Percentiles rank a stretch among this genome's conserved stretches.
phyloP scores from a whole-genome alignment of 1,140 invertebrate genomes.

The Lethrus apterus region DNA sequence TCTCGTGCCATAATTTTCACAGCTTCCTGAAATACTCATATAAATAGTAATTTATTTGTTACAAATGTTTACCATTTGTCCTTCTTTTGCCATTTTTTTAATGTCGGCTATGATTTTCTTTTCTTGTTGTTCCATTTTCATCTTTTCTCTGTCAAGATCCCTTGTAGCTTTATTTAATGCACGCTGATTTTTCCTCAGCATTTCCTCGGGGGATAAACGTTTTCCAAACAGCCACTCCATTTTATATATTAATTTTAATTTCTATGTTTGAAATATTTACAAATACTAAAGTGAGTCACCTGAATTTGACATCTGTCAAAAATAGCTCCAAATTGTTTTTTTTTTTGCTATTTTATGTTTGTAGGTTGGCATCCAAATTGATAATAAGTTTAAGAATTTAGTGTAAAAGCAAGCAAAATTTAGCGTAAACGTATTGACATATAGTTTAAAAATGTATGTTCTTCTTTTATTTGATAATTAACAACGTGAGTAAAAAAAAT shows the following conservation, averaged over 20 bases:
- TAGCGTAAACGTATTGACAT: no score
- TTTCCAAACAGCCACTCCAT: conserved; percentile 98
- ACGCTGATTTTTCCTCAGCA: conserved; percentile 96
- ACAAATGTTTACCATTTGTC: conserved; percentile 80
- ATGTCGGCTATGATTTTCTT: conserved; percentile 98
- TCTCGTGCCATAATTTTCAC: conserved; percentile 99
- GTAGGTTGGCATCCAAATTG: no score
- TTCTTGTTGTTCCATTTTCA: conserved; percentile 97
- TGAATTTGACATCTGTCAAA: no score
- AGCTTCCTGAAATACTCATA: conserved; percentile 68
- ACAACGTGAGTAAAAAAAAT: no score
- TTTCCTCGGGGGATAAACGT: conserved; percentile 92
- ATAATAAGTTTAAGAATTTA: no score
- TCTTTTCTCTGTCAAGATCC: conserved; percentile 89
- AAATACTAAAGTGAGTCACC: no score
- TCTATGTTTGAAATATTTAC: no score
- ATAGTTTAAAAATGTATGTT: no score
- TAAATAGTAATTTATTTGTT: not conserved
- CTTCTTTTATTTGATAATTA: no score
- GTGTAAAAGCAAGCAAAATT: no score
- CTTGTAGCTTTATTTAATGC: conserved; percentile 98
- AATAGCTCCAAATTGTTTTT: no score
- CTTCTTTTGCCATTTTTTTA: conserved; percentile 98
- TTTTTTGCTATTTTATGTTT: no score
- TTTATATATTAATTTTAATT: conserved; percentile 30